Conservation (phyloP, 2,888 invertebrate genomes). For the Blastobasis lacticolella region DNA sequence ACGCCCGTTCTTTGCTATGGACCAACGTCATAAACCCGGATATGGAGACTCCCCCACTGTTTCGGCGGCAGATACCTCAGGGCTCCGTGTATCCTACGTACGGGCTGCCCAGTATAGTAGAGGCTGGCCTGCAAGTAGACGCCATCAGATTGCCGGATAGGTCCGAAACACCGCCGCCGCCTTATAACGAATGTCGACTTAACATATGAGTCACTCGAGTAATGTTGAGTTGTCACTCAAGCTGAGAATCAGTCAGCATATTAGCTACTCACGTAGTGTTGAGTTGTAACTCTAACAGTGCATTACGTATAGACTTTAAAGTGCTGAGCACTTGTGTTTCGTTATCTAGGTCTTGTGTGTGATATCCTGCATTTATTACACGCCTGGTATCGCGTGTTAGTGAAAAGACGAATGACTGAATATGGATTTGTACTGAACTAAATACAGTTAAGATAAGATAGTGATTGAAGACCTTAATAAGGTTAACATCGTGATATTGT, state of each 20-base stretch:
- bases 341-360: neutral
- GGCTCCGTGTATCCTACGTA: slow-evolving; percentile 35
- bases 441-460: no score
- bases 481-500: neutral
- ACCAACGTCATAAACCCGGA: slow-evolving; percentile 46
- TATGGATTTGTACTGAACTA: no score
- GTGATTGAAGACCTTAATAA: no score
- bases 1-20: slow-evolving; percentile 57
- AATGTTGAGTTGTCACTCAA: no score
- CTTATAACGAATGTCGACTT: slow-evolving; percentile 55
- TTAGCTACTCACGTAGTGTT: no score
- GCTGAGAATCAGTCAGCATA: no score
- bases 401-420: no score
- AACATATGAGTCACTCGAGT: slow-evolving; percentile 14
- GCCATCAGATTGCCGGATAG: slow-evolving; percentile 43
- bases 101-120: slow-evolving; percentile 34
- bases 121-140: slow-evolving; percentile 38
- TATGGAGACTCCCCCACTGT: slow-evolving; percentile 56
- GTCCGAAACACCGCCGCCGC: slow-evolving; percentile 64
- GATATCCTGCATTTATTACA: slow-evolving; percentile 4
- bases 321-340: no score
- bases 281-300: no score
- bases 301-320: no score
- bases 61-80: slow-evolving; percentile 48
- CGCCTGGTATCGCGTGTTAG: no score